Evolutionary conservation across 1,140 invertebrate species (phyloP).

Genomic region (Panagrolaimus sp.): DNA sequence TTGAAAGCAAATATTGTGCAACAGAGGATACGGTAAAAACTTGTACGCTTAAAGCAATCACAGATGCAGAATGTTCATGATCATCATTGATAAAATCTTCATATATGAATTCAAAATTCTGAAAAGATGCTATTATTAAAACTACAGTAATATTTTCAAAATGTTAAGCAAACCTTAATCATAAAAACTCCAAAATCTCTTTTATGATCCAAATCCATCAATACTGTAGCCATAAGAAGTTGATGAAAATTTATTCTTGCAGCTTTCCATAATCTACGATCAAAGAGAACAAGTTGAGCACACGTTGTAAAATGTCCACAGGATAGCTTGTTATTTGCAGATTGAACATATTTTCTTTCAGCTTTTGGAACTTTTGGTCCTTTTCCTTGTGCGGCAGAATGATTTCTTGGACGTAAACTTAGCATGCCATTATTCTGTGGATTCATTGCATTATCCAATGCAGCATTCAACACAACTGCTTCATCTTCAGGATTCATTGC

Average conservation of each 20-base stretch:
- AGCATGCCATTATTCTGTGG: conserved; percentile 32
- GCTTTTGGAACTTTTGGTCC: background rate
- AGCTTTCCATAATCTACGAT: conserved; percentile 45
- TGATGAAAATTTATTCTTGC: conserved; percentile 52
- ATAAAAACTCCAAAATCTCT: conserved; percentile 46
- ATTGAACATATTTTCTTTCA: background rate
- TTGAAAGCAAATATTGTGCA: conserved; percentile 51
- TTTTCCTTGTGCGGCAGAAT: background rate
- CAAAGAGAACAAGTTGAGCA: conserved; percentile 34
- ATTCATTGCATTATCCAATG: background rate
- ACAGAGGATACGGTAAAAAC: conserved; percentile 91
- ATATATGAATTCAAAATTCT: conserved; percentile 66
- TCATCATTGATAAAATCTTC: conserved; percentile 92
- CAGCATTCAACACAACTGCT: background rate
- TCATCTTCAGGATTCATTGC: background rate
- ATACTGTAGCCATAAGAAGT: conserved; percentile 53
- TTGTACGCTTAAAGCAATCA: conserved; percentile 85
- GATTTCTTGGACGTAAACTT: background rate
- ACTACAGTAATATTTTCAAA: background rate
- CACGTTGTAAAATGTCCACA: conserved; percentile 35
- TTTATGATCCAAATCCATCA: conserved; percentile 59
- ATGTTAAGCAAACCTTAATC: conserved; percentile 21
- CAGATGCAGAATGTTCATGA: conserved; percentile 91
- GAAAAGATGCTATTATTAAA: conserved; percentile 22
- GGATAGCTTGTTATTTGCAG: conserved; percentile 1